Conservation (phyloP, 2,797 vertebrate genomes). For the Petrocephalus sullivani region DNA sequence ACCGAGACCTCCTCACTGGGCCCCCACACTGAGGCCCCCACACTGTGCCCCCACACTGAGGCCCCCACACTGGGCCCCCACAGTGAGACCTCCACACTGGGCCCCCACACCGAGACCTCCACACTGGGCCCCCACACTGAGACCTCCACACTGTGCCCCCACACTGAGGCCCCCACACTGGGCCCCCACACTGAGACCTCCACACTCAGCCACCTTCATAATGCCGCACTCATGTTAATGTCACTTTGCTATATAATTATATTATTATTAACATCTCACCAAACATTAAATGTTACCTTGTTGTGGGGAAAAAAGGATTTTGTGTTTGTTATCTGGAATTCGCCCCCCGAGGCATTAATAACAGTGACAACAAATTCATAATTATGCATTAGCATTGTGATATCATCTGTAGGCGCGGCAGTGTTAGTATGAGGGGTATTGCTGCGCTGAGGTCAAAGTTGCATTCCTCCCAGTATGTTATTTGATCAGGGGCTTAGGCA, state of each 20-base stretch:
- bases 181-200: not conserved
- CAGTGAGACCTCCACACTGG: not conserved
- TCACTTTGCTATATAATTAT: not conserved
- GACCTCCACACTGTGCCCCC: not conserved
- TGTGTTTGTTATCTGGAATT: not conserved
- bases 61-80: not conserved
- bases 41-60: not conserved
- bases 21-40: not conserved
- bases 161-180: not conserved
- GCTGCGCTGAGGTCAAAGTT: not conserved
- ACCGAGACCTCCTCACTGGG: not conserved
- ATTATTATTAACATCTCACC: not conserved
- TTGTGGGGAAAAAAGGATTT: not conserved
- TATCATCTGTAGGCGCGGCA: not conserved
- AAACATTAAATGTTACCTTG: not conserved
- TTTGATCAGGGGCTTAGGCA: conserved; percentile 9
- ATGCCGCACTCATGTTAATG: too few species aligned
- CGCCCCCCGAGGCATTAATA: not conserved
- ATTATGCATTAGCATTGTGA: not conserved
- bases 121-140: not conserved
- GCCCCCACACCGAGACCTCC: not conserved
- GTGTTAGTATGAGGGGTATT: not conserved
- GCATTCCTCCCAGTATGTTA: conserved; percentile 3
- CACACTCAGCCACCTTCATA: not conserved
- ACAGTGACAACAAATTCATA: not conserved